Evolutionary conservation across 2,113 vertebrate species (phyloP).

Genomic region (Scatophagus argus): DNA sequence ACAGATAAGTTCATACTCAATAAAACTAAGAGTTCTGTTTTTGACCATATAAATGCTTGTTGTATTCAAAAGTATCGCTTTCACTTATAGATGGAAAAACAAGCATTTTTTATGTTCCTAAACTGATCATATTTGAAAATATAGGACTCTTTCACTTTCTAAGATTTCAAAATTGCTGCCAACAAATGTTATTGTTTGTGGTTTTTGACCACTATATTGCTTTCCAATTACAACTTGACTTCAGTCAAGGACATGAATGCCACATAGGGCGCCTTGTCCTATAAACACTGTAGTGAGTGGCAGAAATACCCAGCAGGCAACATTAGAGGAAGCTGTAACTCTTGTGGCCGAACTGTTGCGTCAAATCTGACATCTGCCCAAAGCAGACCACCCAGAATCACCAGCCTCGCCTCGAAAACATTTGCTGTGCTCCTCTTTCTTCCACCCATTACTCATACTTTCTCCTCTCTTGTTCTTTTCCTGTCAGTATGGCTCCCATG

Average conservation of each 20-base stretch:
- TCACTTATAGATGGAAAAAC: constrained; percentile 20
- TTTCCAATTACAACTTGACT: constrained; percentile 48
- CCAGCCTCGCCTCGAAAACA: constrained; percentile 1
- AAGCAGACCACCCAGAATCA: constrained; percentile 71
- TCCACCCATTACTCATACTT: constrained; percentile 65
- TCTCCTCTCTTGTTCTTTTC: constrained; percentile 50
- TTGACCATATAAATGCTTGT: neutral
- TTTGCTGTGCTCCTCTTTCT: constrained; percentile 45
- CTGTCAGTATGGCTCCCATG: constrained; percentile 26
- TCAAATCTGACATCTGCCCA: constrained; percentile 61
- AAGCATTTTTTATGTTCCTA: neutral
- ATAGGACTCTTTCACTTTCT: neutral
- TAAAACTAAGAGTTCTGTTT: neutral
- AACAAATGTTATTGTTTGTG: constrained; percentile 57
- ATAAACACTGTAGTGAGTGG: constrained; percentile 57
- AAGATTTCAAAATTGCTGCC: constrained; percentile 25
- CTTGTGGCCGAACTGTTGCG: constrained; percentile 27
- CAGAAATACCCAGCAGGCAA: constrained; percentile 61
- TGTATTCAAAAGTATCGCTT: neutral
- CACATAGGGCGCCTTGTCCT: constrained; percentile 29
- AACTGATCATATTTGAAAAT: constrained; percentile 9
- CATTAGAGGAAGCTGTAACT: constrained; percentile 56
- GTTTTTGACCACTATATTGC: constrained; percentile 52
- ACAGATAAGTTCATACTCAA: constrained; percentile 10
- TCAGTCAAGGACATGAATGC: constrained; percentile 48